These are phyloP conservation scores for Nomada hirtipes DNA, from an alignment of 2,888 invertebrate species.

Conservation along the genomic window DNA sequence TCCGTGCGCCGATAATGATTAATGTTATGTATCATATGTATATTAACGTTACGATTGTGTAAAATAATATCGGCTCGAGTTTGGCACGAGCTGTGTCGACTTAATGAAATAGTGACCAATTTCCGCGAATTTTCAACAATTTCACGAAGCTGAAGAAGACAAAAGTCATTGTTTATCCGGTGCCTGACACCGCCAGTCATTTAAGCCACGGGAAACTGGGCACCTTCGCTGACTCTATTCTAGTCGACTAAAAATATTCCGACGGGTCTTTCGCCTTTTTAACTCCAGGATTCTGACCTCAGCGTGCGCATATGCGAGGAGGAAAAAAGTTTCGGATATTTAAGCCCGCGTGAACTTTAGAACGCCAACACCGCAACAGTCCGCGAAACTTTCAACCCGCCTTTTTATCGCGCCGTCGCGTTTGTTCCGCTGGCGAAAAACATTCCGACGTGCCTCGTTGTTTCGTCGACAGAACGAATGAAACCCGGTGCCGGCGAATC, in stretches of 20 bases:
- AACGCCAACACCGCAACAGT: conserved; percentile 3
- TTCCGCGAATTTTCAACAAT: not conserved
- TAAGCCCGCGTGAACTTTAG: conserved; percentile 34
- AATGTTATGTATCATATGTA: no score
- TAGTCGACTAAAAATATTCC: conserved; percentile 59
- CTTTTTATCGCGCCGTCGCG: conserved; percentile 8
- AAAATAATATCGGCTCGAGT: no score
- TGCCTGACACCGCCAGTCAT: conserved; percentile 62
- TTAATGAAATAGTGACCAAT: no score
- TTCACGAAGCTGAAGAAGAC: conserved; percentile 12
- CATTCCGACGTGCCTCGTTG: not conserved
- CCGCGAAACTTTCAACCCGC: conserved; percentile 15
- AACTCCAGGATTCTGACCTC: not conserved
- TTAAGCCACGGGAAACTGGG: conserved; percentile 51
- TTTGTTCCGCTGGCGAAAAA: conserved; percentile 1
- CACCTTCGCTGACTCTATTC: conserved; percentile 43
- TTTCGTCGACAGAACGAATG: not conserved
- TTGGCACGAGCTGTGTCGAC: no score
- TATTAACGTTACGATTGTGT: no score
- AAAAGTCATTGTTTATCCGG: conserved; percentile 37
- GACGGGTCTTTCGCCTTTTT: conserved; percentile 21
- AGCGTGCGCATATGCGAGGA: not conserved
- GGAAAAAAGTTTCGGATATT: conserved; percentile 38
- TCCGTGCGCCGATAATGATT: no score
- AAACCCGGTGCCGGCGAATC: not conserved